Base-by-base conservation (phyloP, 2,113 vertebrate genomes). In the Casuarius casuarius region DNA sequence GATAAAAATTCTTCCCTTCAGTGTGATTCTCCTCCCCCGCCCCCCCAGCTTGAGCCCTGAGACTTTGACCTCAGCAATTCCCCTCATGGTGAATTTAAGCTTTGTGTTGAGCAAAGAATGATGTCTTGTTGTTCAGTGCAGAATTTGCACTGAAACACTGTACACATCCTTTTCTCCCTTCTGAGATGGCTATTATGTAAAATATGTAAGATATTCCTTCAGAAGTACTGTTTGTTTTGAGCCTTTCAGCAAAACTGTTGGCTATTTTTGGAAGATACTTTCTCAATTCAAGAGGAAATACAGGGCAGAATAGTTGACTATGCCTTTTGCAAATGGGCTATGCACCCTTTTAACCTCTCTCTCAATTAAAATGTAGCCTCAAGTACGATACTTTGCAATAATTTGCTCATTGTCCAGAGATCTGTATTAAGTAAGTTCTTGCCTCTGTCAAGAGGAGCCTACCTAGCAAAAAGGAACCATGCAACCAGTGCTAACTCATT, bases 61-160 rank as follows among this genome's bases (percentile, higher is more conserved):
- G 78, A 79, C 89, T 91, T 94, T 93, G 65, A 74, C 75, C 83
- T 93, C 68, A 87, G 91, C 68, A 51, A 4, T 92, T 96, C 90
- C 81, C 78, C 89, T 90, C 68, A 5, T 93, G 61, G 82, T 96
- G 96, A 97, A 97, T 95, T 92, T 96, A 89, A 95, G 94, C 94
- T 92, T 95, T 92, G 95, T 96, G n/a, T 94, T 91, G 83, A 75
- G 68, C 48, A 61, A 95, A 97, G 97, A 97, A 95, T 81, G 89
- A 77, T 90, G 94, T 71, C 89, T 94, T 95, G 89, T 91, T 96
- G 83, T 95, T 94, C 87, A 49, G 2, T 33, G 22, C 59, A 84
- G 84, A 92, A 78, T 75, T 94, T 40, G 25, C 80, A 80, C 74
- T 85, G 92, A 91, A 95, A 56, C 78, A 44, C 72, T 94, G 54